phyloP scores from a whole-genome alignment of 2,888 invertebrate genomes.

The Agrochola lota region DNA sequence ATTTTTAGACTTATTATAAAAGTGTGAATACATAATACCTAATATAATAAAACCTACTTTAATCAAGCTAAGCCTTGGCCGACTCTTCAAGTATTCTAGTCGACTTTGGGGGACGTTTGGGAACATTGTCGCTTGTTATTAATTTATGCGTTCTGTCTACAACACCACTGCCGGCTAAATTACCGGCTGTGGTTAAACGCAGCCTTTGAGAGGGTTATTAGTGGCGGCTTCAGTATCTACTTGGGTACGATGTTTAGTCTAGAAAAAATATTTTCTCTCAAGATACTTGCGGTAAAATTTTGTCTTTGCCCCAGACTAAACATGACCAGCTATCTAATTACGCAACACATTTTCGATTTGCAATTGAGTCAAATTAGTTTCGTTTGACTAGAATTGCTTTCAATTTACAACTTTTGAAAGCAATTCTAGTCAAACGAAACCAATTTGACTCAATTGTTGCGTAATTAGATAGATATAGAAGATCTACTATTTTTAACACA shows the following conservation, averaged over 20 bases:
- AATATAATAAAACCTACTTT: constrained; percentile 6
- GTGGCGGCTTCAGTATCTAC: not conserved
- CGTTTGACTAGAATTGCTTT: too few relatives aligned
- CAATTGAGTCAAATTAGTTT: too few relatives aligned
- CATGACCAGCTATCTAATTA: too few relatives aligned
- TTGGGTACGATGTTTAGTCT: not conserved
- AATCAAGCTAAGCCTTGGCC: constrained; percentile 13
- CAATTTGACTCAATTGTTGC: too few relatives aligned
- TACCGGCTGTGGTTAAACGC: constrained; percentile 1
- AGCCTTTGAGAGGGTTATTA: not conserved
- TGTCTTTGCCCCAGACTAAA: not conserved
- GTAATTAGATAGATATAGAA: too few relatives aligned
- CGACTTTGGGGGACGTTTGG: constrained; percentile 7
- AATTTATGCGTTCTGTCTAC: constrained; percentile 44
- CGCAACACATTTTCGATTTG: too few relatives aligned
- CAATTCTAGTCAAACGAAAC: too few relatives aligned
- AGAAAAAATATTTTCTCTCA: not conserved
- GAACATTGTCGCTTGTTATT: constrained; percentile 26
- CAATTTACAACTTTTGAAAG: too few relatives aligned
- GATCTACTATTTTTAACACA: not conserved
- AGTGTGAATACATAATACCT: not conserved
- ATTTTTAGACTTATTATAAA: not conserved
- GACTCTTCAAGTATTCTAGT: constrained; percentile 1
- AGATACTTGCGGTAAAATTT: not conserved
- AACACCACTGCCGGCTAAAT: not conserved